Evolutionary conservation across 2,113 vertebrate species (phyloP), one percentile per base, ranked within the genome.

Genomic region (Mionectes macconnelli): DNA sequence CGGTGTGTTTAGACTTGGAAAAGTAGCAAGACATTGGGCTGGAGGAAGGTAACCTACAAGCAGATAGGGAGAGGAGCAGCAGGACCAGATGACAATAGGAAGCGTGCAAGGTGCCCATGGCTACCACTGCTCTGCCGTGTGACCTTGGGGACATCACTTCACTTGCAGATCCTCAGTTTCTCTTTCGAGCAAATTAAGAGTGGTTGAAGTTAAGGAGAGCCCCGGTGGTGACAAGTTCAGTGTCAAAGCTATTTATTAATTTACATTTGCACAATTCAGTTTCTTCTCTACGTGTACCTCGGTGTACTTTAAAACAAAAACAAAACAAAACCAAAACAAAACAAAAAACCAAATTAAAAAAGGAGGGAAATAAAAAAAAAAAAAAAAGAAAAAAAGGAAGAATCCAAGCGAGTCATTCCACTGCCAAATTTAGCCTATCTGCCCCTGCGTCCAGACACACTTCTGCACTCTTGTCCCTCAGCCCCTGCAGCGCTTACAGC

Each of bases 401-500:
- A 52, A 78, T 95, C 81, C 78, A 59, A 66, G 64, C 4, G 12
- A 84, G 78, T 86, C 78, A 83, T 89, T 89, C 78, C 37, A 67
- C 39, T 7, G 73, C 90, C 89, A 77, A 45, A 87, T 95, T 84
- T 77, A 95, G 93, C 91, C 89, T 94, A 90, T 92, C 95, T 84
- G 6, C n/a, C 47, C 20, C 40, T 63, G 59, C 64, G 30, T 33
- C 91, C 87, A 67, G 49, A 39, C 55, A 90, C 91, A 91, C 90
- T 77, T 79, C 79, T 87, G 31, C 86, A 49, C 53, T 67, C 87
- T 79, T 89, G 87, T 82, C 40, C 64, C 44, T 37, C 59, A 93
- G 87, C 45, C 93, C 87, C 85, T 50, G 74, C 78, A 45, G 78
- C 94, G 66, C 95, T 96, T 81, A 50, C 2, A 22, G 80, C 45